Evolutionary conservation across 2,797 vertebrate genomes (phyloP).

Genomic region (Synaphobranchus kaupii): DNA sequence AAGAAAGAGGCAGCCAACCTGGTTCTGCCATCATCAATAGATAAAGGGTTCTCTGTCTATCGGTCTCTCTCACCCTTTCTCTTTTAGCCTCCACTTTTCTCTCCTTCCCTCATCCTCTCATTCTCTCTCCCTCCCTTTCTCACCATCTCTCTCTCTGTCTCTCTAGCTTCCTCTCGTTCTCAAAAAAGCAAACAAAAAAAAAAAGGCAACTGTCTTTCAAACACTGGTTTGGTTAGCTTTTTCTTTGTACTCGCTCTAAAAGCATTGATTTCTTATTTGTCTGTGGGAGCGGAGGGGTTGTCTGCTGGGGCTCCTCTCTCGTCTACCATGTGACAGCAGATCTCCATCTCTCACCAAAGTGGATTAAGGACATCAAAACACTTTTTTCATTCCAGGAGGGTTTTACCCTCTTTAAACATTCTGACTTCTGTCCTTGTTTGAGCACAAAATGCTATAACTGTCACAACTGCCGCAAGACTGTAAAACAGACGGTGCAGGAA

Average conservation of each 20-base stretch:
- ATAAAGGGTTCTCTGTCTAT: slow-evolving; percentile 12
- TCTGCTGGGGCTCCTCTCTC: neutral
- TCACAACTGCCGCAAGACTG: neutral
- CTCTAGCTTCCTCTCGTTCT: neutral
- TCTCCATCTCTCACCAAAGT: neutral
- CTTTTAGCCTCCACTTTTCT: neutral
- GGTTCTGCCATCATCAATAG: slow-evolving; percentile 12
- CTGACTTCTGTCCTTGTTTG: neutral
- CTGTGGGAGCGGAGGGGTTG: slow-evolving; percentile 21
- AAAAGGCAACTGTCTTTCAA: neutral
- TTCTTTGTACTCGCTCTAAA: slow-evolving; percentile 5
- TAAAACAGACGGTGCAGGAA: neutral
- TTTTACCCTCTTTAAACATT: neutral
- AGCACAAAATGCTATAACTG: neutral
- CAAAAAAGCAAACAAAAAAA: neutral
- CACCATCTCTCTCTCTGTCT: neutral
- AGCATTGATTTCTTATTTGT: slow-evolving; percentile 41
- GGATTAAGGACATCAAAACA: neutral
- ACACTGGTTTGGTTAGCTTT: neutral
- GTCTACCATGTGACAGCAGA: neutral
- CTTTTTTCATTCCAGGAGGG: neutral
- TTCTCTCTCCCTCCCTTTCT: neutral
- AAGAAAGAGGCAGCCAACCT: neutral
- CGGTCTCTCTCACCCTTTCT: slow-evolving; percentile 2
- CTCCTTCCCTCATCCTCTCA: neutral